Conservation (phyloP, 2,113 vertebrate genomes). For the Sturnus vulgaris region DNA sequence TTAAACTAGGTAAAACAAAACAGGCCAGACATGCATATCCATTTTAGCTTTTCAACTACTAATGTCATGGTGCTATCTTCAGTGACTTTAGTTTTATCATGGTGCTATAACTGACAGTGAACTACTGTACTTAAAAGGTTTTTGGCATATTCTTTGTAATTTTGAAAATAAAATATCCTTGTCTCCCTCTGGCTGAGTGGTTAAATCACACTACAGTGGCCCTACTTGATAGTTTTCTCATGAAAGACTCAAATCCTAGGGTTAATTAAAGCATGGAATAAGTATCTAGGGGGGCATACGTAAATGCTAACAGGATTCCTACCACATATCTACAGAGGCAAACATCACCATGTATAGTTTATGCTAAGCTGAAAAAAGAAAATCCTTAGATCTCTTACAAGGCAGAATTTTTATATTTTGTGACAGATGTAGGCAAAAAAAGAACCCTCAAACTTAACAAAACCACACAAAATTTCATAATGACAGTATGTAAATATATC, state of each 20-base stretch:
- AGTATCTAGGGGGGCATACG: conserved; percentile 28
- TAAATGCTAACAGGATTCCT: conserved; percentile 45
- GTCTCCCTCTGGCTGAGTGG: conserved; percentile 6
- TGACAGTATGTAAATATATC: not conserved
- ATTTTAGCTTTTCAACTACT: not conserved
- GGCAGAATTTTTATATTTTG: not conserved
- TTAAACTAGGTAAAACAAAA: not conserved
- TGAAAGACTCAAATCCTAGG: conserved; percentile 22
- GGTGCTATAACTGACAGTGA: not conserved
- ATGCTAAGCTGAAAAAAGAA: not conserved
- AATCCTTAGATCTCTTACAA: conserved; percentile 18
- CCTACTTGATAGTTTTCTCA: conserved; percentile 40
- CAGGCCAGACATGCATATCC: not conserved
- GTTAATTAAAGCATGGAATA: conserved; percentile 53
- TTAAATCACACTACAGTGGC: conserved; percentile 8
- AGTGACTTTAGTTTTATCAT: not conserved
- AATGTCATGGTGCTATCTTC: not conserved
- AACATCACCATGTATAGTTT: not conserved
- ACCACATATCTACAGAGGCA: not conserved
- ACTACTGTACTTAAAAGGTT: not conserved
- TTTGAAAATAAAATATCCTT: conserved; percentile 31
- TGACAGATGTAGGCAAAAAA: not conserved
- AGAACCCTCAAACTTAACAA: fast-evolving
- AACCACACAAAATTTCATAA: not conserved
- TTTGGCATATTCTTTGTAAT: not conserved